Conservation (phyloP, 2,113 vertebrate genomes). For the Passer montanus region DNA sequence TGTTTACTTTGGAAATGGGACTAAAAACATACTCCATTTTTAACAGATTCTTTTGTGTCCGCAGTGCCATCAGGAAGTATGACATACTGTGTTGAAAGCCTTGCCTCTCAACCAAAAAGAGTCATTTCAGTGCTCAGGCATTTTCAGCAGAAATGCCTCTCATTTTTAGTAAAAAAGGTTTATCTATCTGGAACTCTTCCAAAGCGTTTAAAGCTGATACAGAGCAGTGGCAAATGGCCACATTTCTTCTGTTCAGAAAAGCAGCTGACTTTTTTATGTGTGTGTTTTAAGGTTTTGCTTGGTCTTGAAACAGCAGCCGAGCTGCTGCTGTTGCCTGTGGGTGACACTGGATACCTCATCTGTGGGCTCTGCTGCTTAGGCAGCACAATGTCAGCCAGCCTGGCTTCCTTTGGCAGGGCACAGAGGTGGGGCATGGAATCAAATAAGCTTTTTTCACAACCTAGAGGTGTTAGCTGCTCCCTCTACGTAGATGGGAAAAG, state of each 20-base stretch:
- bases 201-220: not conserved
- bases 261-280: not conserved
- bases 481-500: not conserved
- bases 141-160: slow-evolving; percentile 5
- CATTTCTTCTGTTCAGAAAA: slow-evolving; percentile 2
- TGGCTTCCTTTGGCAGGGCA: not conserved
- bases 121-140: not conserved
- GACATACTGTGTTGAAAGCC: slow-evolving; percentile 14
- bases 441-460: not conserved
- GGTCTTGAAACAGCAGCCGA: slow-evolving; percentile 12
- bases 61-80: slow-evolving; percentile 16
- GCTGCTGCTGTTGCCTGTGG: not conserved
- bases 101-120: slow-evolving; percentile 8
- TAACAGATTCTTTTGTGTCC: slow-evolving; percentile 7
- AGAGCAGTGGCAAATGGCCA: slow-evolving; percentile 18
- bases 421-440: not conserved
- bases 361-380: slow-evolving; percentile 36
- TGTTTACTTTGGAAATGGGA: slow-evolving; percentile 28
- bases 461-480: not conserved
- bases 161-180: slow-evolving; percentile 8
- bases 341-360: not conserved
- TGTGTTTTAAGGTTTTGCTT: slow-evolving; percentile 30
- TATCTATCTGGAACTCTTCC: not conserved
- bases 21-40: slow-evolving; percentile 11
- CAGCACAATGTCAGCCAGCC: slow-evolving; percentile 52